Conservation (phyloP, 2,888 invertebrate species). For the Eretmocerus hayati region DNA sequence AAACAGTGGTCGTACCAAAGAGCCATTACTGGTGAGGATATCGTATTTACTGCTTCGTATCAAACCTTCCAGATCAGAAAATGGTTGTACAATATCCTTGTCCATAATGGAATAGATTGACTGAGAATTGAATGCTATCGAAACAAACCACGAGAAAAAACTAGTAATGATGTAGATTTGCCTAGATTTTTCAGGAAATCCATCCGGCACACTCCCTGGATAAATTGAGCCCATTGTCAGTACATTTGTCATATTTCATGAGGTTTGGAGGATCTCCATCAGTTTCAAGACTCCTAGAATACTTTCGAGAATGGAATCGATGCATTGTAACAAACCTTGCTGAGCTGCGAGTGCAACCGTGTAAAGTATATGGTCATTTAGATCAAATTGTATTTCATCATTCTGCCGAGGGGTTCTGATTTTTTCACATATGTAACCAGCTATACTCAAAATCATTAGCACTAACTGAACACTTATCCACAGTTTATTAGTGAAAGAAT, state of each 20-base stretch:
- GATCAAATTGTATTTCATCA: background rate
- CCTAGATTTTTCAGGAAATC: slow-evolving; percentile 13
- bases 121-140: slow-evolving; percentile 22
- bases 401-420: background rate
- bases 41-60: slow-evolving; percentile 18
- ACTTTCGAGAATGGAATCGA: too few relatives aligned
- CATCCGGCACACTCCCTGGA: slow-evolving; percentile 12
- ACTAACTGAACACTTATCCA: slow-evolving; percentile 11
- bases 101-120: slow-evolving; percentile 22
- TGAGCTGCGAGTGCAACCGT: slow-evolving; percentile 15
- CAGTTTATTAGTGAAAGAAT: slow-evolving; percentile 10
- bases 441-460: slow-evolving; percentile 7
- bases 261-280: too few relatives aligned
- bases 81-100: slow-evolving; percentile 14
- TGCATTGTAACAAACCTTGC: slow-evolving; percentile 17
- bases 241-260: background rate
- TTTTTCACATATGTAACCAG: slow-evolving; percentile 16
- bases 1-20: slow-evolving; percentile 13
- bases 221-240: background rate
- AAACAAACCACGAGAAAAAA: slow-evolving; percentile 19
- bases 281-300: too few relatives aligned
- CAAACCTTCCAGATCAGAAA: slow-evolving; percentile 14
- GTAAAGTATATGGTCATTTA: slow-evolving; percentile 20
- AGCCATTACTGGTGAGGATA: slow-evolving; percentile 14
- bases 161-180: slow-evolving; percentile 17